phyloP scores from a whole-genome alignment of 2,113 vertebrate species.

The Paraplagusia blochii region DNA sequence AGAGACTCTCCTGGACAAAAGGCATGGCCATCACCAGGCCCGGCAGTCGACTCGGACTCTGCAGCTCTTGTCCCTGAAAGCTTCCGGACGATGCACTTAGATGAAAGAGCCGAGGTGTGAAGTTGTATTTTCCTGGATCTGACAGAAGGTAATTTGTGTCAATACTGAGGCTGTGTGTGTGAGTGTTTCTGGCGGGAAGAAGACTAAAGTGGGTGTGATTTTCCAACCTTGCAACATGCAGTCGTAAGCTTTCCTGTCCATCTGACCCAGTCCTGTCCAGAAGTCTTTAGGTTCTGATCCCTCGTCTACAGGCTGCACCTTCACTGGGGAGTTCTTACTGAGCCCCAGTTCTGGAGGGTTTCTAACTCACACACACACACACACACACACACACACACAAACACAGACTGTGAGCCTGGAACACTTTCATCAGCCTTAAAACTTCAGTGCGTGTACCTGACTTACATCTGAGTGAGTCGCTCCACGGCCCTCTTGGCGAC shows the following conservation, averaged over 20 bases:
- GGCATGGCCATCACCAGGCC: slow-evolving; percentile 72
- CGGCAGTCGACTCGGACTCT: slow-evolving; percentile 51
- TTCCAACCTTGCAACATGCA: slow-evolving; percentile 80
- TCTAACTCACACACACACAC: slow-evolving; percentile 46
- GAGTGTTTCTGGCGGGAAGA: too few species aligned
- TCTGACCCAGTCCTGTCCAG: slow-evolving; percentile 73
- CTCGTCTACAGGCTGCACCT: slow-evolving; percentile 70
- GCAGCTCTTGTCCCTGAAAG: slow-evolving; percentile 67
- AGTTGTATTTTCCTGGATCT: slow-evolving; percentile 80
- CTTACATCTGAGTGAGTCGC: slow-evolving; percentile 70
- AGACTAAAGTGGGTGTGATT: neutral
- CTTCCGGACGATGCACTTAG: slow-evolving; percentile 66
- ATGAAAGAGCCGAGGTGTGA: slow-evolving; percentile 78
- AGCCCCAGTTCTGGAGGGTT: slow-evolving; percentile 73
- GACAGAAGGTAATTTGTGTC: neutral
- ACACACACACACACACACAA: neutral
- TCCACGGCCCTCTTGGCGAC: slow-evolving; percentile 68
- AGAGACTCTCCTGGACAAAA: slow-evolving; percentile 75
- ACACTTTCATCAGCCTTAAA: neutral
- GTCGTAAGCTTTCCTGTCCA: slow-evolving; percentile 79
- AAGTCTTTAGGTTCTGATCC: slow-evolving; percentile 76
- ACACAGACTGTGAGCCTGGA: neutral
- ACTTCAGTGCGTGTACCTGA: neutral
- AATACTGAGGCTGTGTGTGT: neutral
- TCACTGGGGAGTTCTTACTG: slow-evolving; percentile 40